Evolutionary conservation across 2,113 vertebrate species (phyloP).

Genomic region (Cheirogaleus medius): DNA sequence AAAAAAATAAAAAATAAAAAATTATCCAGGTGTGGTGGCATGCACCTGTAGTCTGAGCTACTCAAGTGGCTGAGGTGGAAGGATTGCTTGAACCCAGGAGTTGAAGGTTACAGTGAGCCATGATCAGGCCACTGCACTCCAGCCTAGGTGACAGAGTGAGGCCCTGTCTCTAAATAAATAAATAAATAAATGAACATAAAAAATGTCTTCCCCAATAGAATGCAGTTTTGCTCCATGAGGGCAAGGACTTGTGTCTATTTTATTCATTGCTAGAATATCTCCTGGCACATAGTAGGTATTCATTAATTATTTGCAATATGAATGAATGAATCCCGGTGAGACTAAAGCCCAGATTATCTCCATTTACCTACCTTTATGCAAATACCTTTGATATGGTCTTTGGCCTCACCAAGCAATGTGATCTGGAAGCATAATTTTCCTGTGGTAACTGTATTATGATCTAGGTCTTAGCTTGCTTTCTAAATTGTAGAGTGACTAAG

Average conservation of each 20-base stretch:
- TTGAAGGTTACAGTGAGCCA: no score
- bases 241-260: background rate
- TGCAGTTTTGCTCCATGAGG: background rate
- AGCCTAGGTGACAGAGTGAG: no score
- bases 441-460: background rate
- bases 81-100: no score
- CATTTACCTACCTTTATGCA: background rate
- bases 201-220: background rate
- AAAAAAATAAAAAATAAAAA: no score
- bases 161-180: background rate
- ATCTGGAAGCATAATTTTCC: background rate
- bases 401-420: background rate
- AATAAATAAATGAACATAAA: background rate
- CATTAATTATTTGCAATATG: background rate
- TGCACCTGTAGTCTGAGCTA: no score
- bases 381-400: background rate
- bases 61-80: no score
- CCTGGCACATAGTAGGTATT: background rate
- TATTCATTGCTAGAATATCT: background rate
- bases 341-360: background rate
- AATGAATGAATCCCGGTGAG: slow-evolving; percentile 7
- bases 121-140: no score
- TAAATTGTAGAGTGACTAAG: background rate
- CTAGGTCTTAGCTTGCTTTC: background rate
- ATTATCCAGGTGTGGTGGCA: no score